Evolutionary conservation across 2,113 vertebrate genomes (phyloP).

Genomic region (Noctilio leporinus): DNA sequence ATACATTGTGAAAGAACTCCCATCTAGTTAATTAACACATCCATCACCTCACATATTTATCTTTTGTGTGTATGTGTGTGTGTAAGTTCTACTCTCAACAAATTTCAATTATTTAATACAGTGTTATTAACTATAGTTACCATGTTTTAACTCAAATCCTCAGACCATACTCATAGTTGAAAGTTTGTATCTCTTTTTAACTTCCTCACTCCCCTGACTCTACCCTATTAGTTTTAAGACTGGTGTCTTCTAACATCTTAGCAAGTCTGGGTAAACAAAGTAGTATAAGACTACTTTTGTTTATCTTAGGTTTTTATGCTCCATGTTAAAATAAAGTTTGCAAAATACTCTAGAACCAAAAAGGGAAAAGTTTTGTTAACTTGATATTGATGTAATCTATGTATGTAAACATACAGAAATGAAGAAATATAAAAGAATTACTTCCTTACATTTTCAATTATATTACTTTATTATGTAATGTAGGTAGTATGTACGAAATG

Average conservation of each 20-base stretch:
- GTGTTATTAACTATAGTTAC: not conserved
- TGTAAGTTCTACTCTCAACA: not conserved
- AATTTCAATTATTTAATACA: not conserved
- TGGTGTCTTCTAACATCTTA: not conserved
- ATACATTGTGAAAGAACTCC: not conserved
- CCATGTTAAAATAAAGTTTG: not conserved
- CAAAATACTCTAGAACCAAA: not conserved
- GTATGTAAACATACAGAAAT: not conserved
- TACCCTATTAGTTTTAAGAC: not conserved
- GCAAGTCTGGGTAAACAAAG: not conserved
- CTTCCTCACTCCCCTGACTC: not conserved
- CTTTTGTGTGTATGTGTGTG: not conserved
- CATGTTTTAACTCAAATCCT: not conserved
- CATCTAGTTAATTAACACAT: not conserved
- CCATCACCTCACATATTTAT: not conserved
- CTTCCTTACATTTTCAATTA: constrained; percentile 5
- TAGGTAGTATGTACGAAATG: not conserved
- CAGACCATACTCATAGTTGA: not conserved
- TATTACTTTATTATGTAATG: not conserved
- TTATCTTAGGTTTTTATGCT: not conserved
- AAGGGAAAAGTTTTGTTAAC: not conserved
- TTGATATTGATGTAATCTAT: not conserved
- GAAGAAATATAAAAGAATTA: not conserved
- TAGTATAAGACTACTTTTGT: not conserved
- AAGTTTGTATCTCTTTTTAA: not conserved